Percentiles rank a stretch among this genome's conserved stretches.
Evolutionary conservation across 2,797 vertebrate species (phyloP).

Genomic region (Phyllotis vaccarum): DNA sequence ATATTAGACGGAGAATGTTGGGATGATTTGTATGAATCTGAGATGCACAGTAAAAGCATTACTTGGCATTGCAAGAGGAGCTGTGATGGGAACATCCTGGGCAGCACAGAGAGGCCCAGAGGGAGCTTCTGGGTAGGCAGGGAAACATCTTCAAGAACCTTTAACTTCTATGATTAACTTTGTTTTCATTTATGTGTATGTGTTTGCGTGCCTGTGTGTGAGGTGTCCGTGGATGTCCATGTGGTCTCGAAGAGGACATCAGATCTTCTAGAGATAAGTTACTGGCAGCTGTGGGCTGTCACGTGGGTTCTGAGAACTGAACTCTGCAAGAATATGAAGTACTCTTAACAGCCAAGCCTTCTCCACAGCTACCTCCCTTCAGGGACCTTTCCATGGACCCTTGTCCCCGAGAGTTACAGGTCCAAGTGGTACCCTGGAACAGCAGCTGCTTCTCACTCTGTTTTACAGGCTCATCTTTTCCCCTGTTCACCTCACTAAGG

Average conservation of each 20-base stretch:
- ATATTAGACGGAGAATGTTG: neutral
- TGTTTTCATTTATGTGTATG: neutral
- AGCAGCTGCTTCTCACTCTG: neutral
- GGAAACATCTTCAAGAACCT: neutral
- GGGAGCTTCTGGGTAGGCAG: neutral
- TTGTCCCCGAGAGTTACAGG: neutral
- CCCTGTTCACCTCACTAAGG: neutral
- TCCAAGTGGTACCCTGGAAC: neutral
- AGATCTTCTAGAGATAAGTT: neutral
- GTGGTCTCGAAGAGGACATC: neutral
- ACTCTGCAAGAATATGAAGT: neutral
- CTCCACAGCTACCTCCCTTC: neutral
- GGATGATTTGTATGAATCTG: neutral
- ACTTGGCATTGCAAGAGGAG: neutral
- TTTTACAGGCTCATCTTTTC: neutral
- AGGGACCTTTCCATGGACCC: neutral
- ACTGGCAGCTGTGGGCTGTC: neutral
- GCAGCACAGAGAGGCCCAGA: neutral
- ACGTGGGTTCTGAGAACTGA: neutral
- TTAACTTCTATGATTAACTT: neutral
- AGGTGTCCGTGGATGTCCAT: neutral
- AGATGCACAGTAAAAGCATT: rapidly evolving
- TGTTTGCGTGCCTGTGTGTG: neutral
- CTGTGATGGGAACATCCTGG: neutral
- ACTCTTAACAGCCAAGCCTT: neutral